These are phyloP conservation scores for Heliconius ethilla DNA, from an alignment of 2,888 invertebrate genomes.

Conservation along the genomic window DNA sequence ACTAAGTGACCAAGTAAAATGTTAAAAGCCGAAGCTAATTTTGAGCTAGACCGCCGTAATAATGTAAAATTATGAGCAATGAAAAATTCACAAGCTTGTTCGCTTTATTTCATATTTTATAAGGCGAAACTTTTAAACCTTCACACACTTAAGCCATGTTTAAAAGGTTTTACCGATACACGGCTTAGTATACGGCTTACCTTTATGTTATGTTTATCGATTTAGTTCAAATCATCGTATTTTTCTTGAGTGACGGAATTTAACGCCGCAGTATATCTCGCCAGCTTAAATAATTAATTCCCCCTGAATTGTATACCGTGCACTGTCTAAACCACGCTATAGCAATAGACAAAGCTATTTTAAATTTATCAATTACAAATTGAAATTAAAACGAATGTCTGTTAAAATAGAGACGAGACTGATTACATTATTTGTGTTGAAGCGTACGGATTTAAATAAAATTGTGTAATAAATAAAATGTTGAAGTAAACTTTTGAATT, in stretches of 20 bases:
- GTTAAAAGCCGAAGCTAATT: background rate
- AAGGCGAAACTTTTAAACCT: slow-evolving; percentile 8
- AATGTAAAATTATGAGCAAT: slow-evolving; percentile 12
- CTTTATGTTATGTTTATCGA: background rate
- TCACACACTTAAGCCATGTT: background rate
- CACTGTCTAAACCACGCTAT: background rate
- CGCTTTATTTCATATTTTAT: slow-evolving; percentile 11
- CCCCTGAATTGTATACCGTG: background rate
- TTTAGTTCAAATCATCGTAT: too few species aligned
- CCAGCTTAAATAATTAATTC: background rate
- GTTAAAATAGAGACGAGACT: background rate
- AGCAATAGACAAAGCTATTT: background rate
- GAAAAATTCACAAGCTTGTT: background rate
- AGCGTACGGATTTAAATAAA: background rate
- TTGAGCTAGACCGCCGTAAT: background rate
- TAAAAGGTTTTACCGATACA: slow-evolving; percentile 12
- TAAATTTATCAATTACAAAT: background rate
- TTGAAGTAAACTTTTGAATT: background rate
- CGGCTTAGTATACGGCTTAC: background rate
- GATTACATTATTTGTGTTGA: background rate
- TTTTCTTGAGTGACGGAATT: background rate
- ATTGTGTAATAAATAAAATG: background rate
- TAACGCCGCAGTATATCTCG: background rate
- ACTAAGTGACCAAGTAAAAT: background rate
- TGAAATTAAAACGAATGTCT: background rate